Conservation (phyloP, 2,888 invertebrate species). For the Lithophane semibrunnea region DNA sequence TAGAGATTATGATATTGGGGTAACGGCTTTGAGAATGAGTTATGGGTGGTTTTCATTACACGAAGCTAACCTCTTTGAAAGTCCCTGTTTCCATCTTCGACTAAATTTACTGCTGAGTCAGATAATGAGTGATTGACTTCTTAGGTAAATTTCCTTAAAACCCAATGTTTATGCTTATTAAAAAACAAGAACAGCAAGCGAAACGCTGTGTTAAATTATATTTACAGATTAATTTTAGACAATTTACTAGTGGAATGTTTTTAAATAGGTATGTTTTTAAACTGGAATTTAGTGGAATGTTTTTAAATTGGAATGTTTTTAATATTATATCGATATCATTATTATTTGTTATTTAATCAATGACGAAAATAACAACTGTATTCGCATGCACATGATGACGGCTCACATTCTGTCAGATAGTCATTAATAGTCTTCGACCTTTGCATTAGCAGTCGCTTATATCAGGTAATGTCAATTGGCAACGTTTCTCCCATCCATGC, state of each 20-base stretch:
- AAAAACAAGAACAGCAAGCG: neutral
- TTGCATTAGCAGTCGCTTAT: conserved; percentile 74
- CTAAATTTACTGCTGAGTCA: conserved; percentile 29
- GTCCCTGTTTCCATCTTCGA: neutral
- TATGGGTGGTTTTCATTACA: no score
- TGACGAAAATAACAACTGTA: neutral
- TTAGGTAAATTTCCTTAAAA: neutral
- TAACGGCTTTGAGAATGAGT: no score
- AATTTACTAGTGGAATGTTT: no score
- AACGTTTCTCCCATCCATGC: conserved; percentile 83
- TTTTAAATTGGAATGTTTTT: no score
- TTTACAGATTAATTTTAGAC: no score
- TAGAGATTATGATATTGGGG: no score
- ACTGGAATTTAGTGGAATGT: no score
- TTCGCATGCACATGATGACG: neutral
- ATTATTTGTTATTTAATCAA: neutral
- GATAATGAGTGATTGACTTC: neutral
- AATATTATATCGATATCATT: no score
- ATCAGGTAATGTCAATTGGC: conserved; percentile 77
- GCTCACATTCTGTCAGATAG: neutral
- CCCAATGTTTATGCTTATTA: neutral
- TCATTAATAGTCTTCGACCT: neutral
- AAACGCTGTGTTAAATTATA: neutral
- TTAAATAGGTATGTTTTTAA: no score
- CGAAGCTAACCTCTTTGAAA: conserved; percentile 9